Percentiles rank a stretch among this genome's conserved stretches.
Conservation (phyloP, 2,888 invertebrate species). For the Pardosa pseudoannulata region DNA sequence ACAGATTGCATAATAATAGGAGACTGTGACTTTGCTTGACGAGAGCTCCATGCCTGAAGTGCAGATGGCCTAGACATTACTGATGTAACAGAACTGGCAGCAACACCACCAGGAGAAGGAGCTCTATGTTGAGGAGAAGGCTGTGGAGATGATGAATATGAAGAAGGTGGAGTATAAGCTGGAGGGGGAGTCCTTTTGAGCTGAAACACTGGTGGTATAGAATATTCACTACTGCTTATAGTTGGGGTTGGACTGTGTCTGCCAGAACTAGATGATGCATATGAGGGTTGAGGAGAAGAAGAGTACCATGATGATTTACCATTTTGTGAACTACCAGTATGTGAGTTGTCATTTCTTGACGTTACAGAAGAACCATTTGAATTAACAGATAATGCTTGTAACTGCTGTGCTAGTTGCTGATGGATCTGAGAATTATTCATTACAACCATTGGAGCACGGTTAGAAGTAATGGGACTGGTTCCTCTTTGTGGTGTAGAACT, state of each 20-base stretch:
- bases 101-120: slow-evolving; percentile 51
- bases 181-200: slow-evolving; percentile 69
- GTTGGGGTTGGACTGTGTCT: slow-evolving; percentile 74
- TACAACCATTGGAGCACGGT: slow-evolving; percentile 86
- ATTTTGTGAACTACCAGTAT: slow-evolving; percentile 49
- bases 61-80: slow-evolving; percentile 81
- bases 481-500: slow-evolving; percentile 76
- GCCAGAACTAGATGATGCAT: slow-evolving; percentile 74
- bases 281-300: slow-evolving; percentile 73
- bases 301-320: slow-evolving; percentile 72
- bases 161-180: slow-evolving; percentile 72
- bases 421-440: slow-evolving; percentile 79
- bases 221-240: slow-evolving; percentile 74
- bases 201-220: slow-evolving; percentile 71
- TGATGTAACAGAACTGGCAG: slow-evolving; percentile 72
- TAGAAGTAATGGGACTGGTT: slow-evolving; percentile 83
- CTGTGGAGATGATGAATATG: slow-evolving; percentile 70
- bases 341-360: slow-evolving; percentile 80
- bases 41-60: slow-evolving; percentile 88
- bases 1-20: slow-evolving; percentile 98
- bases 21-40: slow-evolving; percentile 92
- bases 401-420: slow-evolving; percentile 91
- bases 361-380: slow-evolving; percentile 63
- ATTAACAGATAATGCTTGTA: slow-evolving; percentile 89
- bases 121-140: slow-evolving; percentile 52